Evolutionary conservation across 2,888 invertebrate genomes (phyloP), one percentile per base, ranked within the genome.

Genomic region (Cephus pygmeus): DNA sequence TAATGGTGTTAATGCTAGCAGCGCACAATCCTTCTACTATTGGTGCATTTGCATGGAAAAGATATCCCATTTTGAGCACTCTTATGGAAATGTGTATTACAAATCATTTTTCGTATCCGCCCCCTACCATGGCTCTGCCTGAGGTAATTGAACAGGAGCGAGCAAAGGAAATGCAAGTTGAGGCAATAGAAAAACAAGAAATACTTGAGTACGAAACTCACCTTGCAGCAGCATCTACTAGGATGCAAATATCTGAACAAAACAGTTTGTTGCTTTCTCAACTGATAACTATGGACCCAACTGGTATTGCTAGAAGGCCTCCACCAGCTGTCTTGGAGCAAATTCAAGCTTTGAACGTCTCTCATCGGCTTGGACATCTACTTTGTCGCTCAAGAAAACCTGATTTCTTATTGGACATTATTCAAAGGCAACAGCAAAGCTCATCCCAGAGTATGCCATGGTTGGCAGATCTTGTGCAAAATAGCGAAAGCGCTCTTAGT

Each of bases 11-110:
- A 71, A 96, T 98, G 92, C 92, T 99, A 82, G 96, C 97, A 30
- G 98, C 98, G 0, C 98, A 98, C 92, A 99, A 98, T 94, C 98
- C 99, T 0, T 92, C 94, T 0, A 94, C 95, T 23, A 96, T 98
- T 92, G 98, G 98, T 15, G 95, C 95, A 83, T 93, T 96, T 77
- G 97, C 97, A 68, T 98, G 98, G 95, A 95, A 95, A 86, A 95
- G 96, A 84, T 99, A 98, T 92, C 98, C 98, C 31, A 98, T 97
- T 75, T 93, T 99, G 83, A 94, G 97, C 81, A 95, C 96, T 87
- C 93, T 99, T 83, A 98, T 99, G 94, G 98, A 99, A 93, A 98
- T 98, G 95, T 97, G 98, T 87, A 99, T 99, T 89, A 99, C 98
- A 12, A 97, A 97, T 86, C 94, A 95, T 89, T 96, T 95, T 87